phyloP scores from a whole-genome alignment of 2,113 vertebrate species.

The Corvus hawaiiensis region DNA sequence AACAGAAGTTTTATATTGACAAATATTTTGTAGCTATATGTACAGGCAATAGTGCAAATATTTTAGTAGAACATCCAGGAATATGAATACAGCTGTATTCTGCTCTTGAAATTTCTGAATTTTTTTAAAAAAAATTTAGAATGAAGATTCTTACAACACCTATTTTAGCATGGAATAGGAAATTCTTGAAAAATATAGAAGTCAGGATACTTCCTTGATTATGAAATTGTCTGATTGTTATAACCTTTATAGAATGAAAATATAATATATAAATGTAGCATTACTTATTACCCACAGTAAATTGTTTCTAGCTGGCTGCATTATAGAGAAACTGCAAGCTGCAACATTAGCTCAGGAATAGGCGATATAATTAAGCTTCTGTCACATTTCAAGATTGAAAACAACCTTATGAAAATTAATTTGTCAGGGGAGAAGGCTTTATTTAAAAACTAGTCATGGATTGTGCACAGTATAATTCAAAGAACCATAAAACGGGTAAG shows the following conservation, averaged over 20 bases:
- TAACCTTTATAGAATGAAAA: background rate
- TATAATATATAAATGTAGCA: background rate
- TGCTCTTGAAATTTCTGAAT: background rate
- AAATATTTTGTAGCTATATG: background rate
- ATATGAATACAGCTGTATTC: background rate
- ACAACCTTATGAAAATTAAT: conserved; percentile 36
- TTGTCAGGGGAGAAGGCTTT: conserved; percentile 19
- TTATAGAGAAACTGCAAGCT: background rate
- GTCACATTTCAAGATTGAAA: conserved; percentile 47
- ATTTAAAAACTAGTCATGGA: conserved; percentile 54
- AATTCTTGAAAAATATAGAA: background rate
- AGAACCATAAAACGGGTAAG: background rate
- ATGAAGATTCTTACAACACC: background rate
- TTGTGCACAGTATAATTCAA: conserved; percentile 50
- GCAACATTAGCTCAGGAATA: background rate
- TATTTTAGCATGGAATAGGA: background rate
- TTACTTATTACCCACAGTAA: background rate
- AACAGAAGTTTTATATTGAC: background rate
- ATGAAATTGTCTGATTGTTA: background rate
- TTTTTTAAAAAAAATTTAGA: background rate
- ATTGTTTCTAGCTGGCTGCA: background rate
- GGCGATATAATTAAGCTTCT: conserved; percentile 44
- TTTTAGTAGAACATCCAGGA: background rate
- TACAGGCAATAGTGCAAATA: background rate
- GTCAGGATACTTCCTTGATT: background rate